These are phyloP conservation scores for Pogoniulus pusillus DNA, from an alignment of 2,797 vertebrate species.

Conservation along the genomic window DNA sequence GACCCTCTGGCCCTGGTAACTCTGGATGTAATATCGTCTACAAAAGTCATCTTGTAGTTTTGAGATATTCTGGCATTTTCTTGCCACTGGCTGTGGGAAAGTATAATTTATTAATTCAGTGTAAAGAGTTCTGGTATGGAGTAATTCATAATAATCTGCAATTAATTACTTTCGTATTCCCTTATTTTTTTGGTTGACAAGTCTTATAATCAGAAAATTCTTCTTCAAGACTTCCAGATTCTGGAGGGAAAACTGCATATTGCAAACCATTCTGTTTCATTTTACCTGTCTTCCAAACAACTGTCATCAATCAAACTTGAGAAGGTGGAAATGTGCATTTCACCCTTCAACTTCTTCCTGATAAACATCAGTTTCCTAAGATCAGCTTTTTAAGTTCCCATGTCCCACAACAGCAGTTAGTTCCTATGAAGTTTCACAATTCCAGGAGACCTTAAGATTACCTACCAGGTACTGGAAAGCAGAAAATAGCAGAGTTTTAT, in stretches of 20 bases:
- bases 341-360: background rate
- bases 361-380: background rate
- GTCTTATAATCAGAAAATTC: background rate
- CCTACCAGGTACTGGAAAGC: background rate
- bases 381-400: background rate
- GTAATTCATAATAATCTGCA: background rate
- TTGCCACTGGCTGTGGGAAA: background rate
- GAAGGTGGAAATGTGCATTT: background rate
- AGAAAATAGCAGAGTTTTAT: background rate
- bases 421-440: background rate
- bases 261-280: background rate
- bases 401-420: background rate
- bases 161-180: background rate
- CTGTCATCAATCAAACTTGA: background rate
- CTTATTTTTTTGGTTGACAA: slow-evolving; percentile 8
- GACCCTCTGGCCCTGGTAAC: background rate
- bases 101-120: background rate
- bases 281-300: slow-evolving; percentile 14
- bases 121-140: background rate
- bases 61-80: background rate
- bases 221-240: background rate
- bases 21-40: background rate
- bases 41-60: background rate
- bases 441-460: background rate
- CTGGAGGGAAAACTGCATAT: background rate